These are phyloP conservation scores for Drosophila fuyamai DNA, from an alignment of 1,140 invertebrate genomes.

Conservation along the genomic window DNA sequence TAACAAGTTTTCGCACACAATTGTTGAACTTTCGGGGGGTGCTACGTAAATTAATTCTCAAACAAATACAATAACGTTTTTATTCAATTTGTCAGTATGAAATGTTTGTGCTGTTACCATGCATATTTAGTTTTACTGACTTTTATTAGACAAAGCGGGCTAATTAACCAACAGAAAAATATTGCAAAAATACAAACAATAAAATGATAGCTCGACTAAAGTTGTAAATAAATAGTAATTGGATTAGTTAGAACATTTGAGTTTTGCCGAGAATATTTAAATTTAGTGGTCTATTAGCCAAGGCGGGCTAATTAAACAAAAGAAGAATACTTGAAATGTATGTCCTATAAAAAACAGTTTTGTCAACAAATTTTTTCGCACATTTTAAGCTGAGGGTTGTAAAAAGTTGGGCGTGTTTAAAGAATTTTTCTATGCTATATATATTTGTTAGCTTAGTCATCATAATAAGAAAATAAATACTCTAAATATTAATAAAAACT, in stretches of 20 bases:
- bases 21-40: constrained; percentile 5
- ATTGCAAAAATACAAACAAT: constrained; percentile 8
- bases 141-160: constrained; percentile 15
- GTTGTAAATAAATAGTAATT: constrained; percentile 8
- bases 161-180: constrained; percentile 19
- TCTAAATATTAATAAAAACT: too few species aligned
- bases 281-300: not conserved
- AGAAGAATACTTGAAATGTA: not conserved
- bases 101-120: constrained; percentile 8
- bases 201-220: not conserved
- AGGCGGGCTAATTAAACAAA: constrained; percentile 4
- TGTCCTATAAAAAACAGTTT: not conserved
- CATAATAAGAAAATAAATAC: too few species aligned
- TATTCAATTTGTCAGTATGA: not conserved
- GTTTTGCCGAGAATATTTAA: not conserved
- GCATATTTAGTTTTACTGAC: not conserved
- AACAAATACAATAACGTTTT: constrained; percentile 1
- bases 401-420: not conserved
- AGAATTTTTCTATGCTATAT: not conserved
- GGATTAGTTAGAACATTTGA: not conserved
- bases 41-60: not conserved
- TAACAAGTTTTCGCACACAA: constrained; percentile 21
- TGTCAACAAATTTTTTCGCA: constrained; percentile 12
- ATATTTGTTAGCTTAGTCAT: not conserved
- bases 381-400: constrained; percentile 1